phyloP scores from a whole-genome alignment of 2,797 vertebrate species.

The Pagetopsis macropterus region DNA sequence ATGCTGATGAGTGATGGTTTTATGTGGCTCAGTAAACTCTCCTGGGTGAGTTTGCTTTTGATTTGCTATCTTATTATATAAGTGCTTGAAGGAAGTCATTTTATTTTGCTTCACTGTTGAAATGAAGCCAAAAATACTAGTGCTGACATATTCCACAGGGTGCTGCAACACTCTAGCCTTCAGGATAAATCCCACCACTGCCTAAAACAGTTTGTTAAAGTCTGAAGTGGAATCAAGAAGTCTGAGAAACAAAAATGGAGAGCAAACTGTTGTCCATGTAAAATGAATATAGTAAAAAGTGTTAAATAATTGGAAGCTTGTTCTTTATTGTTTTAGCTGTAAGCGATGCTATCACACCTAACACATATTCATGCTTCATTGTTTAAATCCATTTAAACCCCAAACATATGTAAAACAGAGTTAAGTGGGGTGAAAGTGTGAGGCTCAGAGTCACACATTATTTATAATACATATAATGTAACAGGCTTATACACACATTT shows the following conservation, averaged over 20 bases:
- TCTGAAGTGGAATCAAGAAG: constrained; percentile 8
- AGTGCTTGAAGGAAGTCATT: constrained; percentile 15
- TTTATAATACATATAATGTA: constrained; percentile 9
- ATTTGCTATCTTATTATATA: constrained; percentile 38
- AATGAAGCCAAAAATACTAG: constrained; percentile 23
- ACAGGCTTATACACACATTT: constrained; percentile 22
- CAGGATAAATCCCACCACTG: constrained; percentile 28
- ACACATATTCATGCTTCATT: not conserved
- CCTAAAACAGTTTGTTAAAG: constrained; percentile 10
- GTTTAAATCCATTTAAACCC: not conserved
- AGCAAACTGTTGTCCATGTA: not conserved
- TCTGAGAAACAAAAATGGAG: not conserved
- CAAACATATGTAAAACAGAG: not conserved
- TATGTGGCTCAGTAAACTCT: constrained; percentile 34
- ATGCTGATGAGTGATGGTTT: constrained; percentile 32
- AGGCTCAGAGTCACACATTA: constrained; percentile 4
- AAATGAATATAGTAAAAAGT: not conserved
- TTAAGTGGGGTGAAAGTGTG: not conserved
- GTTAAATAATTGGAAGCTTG: no score
- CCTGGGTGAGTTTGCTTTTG: constrained; percentile 28
- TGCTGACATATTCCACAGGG: constrained; percentile 5
- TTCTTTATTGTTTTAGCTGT: not conserved
- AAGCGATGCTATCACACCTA: not conserved
- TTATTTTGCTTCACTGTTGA: constrained; percentile 19
- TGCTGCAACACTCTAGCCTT: constrained; percentile 8